A percentile compares a stretch with the other conserved stretches of the same genome.
These are phyloP conservation scores for Cliona cf. orientalis DNA, from an alignment of 37 sponge, comb jelly and placozoan species.

Conservation along the genomic window DNA sequence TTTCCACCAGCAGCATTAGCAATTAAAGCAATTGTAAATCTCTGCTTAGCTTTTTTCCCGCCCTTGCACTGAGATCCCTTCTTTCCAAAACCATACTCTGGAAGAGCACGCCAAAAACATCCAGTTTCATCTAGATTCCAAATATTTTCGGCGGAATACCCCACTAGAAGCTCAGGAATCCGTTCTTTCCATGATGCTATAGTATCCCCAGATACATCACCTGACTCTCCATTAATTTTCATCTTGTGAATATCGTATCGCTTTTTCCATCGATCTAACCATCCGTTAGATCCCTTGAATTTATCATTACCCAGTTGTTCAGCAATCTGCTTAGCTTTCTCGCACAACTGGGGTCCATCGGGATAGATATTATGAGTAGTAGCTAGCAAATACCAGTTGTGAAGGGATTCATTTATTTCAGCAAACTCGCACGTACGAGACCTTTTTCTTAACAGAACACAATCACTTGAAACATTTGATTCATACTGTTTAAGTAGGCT, in stretches of 20 bases:
- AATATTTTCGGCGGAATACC: conserved; percentile 20
- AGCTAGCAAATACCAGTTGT: conserved; percentile 59
- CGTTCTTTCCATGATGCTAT: conserved; percentile 59
- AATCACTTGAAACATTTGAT: conserved; percentile 18
- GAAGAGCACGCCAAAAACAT: too few species aligned
- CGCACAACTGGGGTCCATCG: conserved; percentile 45
- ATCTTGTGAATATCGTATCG: conserved; percentile 32
- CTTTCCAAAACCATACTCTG: too few species aligned
- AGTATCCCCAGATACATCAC: conserved; percentile 50
- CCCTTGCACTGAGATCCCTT: too few species aligned
- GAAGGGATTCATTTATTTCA: conserved; percentile 48
- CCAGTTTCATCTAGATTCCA: too few species aligned
- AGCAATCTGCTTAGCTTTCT: conserved; percentile 70
- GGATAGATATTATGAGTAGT: conserved; percentile 53
- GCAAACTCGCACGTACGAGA: conserved; percentile 16
- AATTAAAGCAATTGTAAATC: too few species aligned
- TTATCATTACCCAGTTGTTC: conserved; percentile 34
- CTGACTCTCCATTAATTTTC: conserved; percentile 54
- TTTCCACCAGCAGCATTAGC: too few species aligned
- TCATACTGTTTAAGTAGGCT: conserved; percentile 10
- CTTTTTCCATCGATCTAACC: conserved; percentile 67
- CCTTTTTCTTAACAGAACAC: conserved; percentile 29
- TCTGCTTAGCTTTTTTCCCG: too few species aligned
- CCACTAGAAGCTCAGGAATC: conserved; percentile 42
- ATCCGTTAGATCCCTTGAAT: conserved; percentile 76